phyloP scores from a whole-genome alignment of 2,113 vertebrate species.

The Egretta garzetta region DNA sequence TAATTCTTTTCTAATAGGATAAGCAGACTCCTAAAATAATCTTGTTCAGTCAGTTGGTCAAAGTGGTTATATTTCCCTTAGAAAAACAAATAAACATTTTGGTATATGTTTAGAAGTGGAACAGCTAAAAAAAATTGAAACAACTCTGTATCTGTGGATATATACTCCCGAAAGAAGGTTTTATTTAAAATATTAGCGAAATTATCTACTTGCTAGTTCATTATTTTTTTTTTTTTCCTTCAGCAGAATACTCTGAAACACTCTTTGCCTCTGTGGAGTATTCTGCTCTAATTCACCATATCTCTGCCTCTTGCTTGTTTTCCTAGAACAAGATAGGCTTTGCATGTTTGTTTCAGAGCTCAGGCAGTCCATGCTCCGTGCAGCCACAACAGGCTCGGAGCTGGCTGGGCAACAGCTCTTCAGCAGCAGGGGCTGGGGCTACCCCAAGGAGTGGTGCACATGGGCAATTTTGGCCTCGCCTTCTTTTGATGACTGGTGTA shows the following conservation, averaged over 20 bases:
- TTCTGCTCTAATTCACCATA: not conserved
- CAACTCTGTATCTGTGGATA: not conserved
- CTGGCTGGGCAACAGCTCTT: not conserved
- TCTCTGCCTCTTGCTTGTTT: not conserved
- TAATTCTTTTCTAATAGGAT: not conserved
- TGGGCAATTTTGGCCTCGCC: not conserved
- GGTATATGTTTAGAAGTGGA: not conserved
- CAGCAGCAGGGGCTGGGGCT: not conserved
- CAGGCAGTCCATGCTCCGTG: rapidly evolving
- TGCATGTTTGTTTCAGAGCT: rapidly evolving
- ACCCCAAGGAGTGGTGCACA: rapidly evolving
- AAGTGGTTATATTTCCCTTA: not conserved
- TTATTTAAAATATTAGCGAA: not conserved
- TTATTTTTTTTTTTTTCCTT: not conserved
- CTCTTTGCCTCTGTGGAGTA: rapidly evolving
- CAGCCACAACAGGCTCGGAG: rapidly evolving
- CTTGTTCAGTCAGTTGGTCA: not conserved
- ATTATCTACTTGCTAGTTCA: rapidly evolving
- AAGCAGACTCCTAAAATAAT: not conserved
- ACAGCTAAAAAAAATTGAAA: not conserved
- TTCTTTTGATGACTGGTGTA: not conserved
- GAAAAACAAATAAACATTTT: not conserved
- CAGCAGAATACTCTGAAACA: not conserved
- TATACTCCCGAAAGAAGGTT: not conserved
- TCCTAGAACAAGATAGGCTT: rapidly evolving